Conservation (phyloP, 2,888 invertebrate genomes). For the Euplagia quadripunctaria region DNA sequence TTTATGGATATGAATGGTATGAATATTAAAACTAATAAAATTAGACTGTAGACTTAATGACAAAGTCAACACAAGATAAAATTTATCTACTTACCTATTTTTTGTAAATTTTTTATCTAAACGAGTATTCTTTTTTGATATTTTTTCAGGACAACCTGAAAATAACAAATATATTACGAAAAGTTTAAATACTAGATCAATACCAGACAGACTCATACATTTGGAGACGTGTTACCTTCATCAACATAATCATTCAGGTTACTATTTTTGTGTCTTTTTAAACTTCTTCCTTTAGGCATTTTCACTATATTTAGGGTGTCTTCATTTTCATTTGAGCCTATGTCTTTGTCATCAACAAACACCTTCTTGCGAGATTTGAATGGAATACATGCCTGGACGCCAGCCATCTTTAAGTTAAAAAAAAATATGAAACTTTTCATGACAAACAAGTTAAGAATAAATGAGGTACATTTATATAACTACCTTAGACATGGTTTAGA, state of each 20-base stretch:
- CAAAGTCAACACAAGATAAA: neutral
- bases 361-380: constrained; percentile 84
- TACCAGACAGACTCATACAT: neutral
- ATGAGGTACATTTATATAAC: neutral
- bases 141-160: constrained; percentile 73
- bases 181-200: neutral
- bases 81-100: constrained; percentile 37
- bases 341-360: constrained; percentile 53
- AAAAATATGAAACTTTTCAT: constrained; percentile 1
- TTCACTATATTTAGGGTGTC: constrained; percentile 59
- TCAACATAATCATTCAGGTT: constrained; percentile 47
- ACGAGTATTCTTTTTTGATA: constrained; percentile 58
- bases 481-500: neutral
- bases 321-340: constrained; percentile 70
- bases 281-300: constrained; percentile 36
- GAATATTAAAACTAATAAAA: neutral
- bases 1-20: too few species aligned
- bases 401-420: constrained; percentile 73
- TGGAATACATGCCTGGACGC: constrained; percentile 80
- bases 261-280: constrained; percentile 56
- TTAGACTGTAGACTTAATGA: neutral
- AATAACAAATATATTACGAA: constrained; percentile 9
- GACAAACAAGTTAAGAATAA: neutral
- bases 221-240: constrained; percentile 54
- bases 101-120: constrained; percentile 17